Evolutionary conservation across 2,797 vertebrate species (phyloP).

Genomic region (Paedocypris micromegethes): DNA sequence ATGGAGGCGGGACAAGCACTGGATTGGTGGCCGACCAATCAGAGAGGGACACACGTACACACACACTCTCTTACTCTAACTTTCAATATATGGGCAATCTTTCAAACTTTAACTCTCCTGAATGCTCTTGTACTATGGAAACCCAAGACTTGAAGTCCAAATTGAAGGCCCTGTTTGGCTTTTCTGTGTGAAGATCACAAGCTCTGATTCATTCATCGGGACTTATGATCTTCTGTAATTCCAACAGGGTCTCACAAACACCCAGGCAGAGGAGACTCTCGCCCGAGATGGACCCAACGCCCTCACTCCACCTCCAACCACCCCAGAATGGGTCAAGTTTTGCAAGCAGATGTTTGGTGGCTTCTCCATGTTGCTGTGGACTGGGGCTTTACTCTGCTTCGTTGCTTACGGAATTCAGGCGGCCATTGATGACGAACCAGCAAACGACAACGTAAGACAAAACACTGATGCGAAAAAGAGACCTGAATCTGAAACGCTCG

Average conservation of each 20-base stretch:
- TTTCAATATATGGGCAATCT: no score
- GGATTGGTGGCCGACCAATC: no score
- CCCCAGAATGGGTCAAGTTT: conserved; percentile 83
- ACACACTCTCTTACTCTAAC: no score
- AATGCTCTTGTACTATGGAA: no score
- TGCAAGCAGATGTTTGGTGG: conserved; percentile 83
- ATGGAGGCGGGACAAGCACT: no score
- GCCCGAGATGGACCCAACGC: conserved; percentile 78
- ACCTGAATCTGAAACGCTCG: neutral
- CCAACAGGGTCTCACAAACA: conserved; percentile 64
- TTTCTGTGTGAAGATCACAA: no score
- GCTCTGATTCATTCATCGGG: no score
- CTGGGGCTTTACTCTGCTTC: conserved; percentile 79
- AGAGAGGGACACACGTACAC: no score
- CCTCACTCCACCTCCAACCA: conserved; percentile 80
- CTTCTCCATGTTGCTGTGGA: conserved; percentile 81
- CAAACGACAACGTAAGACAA: conserved; percentile 75
- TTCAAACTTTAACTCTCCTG: no score
- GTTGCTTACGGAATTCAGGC: conserved; percentile 72
- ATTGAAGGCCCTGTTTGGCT: no score
- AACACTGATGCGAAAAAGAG: neutral
- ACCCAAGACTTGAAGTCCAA: no score
- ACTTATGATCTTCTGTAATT: conserved; percentile 5
- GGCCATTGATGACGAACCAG: conserved; percentile 65
- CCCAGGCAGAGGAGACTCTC: conserved; percentile 76